Evolutionary conservation across 2,113 vertebrate genomes (phyloP).

Genomic region (Tichodroma muraria): DNA sequence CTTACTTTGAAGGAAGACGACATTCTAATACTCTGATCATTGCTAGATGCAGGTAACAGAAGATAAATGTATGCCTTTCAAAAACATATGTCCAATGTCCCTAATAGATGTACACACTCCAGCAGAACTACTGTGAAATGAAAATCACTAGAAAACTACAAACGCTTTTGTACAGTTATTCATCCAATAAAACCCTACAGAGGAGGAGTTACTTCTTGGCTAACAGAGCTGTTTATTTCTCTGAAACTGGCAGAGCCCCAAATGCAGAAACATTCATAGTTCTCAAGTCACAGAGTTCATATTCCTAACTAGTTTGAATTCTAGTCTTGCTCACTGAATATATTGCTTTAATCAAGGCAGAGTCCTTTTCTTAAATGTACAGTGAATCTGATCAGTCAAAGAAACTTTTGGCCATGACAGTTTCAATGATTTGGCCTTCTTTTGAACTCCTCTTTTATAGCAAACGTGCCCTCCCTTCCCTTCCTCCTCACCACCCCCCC

Average conservation of each 20-base stretch:
- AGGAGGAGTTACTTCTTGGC: neutral
- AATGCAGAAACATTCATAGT: neutral
- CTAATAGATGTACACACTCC: neutral
- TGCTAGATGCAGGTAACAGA: neutral
- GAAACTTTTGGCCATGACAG: neutral
- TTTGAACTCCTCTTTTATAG: neutral
- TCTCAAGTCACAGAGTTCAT: neutral
- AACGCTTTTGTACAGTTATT: neutral
- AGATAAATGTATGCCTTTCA: neutral
- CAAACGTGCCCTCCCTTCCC: neutral
- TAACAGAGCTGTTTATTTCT: neutral
- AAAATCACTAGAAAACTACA: neutral
- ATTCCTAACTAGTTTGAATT: neutral
- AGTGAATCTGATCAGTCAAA: neutral
- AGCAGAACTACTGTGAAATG: neutral
- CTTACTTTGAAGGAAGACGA: neutral
- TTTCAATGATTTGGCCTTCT: neutral
- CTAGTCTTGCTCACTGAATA: neutral
- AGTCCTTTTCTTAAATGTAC: neutral
- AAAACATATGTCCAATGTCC: neutral
- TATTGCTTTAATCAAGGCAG: neutral
- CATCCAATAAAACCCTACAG: neutral
- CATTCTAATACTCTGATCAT: neutral
- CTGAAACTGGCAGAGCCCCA: neutral
- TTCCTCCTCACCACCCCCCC: rapidly evolving